Evolutionary conservation across 2,113 vertebrate species (phyloP), one percentile per base, ranked within the genome.

Genomic region (Takifugu flavidus): DNA sequence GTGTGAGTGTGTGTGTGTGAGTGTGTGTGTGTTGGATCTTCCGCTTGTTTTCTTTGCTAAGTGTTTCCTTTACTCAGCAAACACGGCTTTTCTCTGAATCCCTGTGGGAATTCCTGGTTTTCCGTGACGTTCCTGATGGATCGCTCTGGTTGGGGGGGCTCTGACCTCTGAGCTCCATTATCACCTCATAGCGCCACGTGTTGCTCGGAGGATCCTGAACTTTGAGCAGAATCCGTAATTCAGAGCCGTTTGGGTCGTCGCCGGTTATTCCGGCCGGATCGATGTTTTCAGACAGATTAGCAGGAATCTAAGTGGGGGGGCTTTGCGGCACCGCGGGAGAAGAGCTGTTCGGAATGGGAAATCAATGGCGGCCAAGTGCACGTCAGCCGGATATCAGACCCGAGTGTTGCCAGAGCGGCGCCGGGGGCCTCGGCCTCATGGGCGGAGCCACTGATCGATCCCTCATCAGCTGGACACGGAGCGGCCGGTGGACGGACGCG

Each of bases 291-390:
- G 66, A 75, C 53, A 56, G 59, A 67, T 79, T 69, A 69, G 56
- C 27, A 56, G 46, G 26, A 26, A 46, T 26, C 13, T 49, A 28
- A 51, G 65, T 59, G 65, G 55, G 72, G 54, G 59, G 66, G 64
- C 59, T 67, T 70, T 54, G 53, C 66, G 34, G 52, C 29, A 56
- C 47, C 28, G 12, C 15, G 11, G 34, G 59, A 71, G 43, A 50
- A 28, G 25, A 7, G 29, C 44, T 11, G 73, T n/a, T 13, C 5
- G 54, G 76, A 76, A 82, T 64, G 62, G 67, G 56, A 82, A 79
- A 87, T 87, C 82, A 71, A 87, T 89, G 71, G 54, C 49, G 58
- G 59, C 53, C 69, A 63, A 77, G 72, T 75, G 80, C 67, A 84
- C 70, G 74, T 83, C 55, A 79, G 71, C 72, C 62, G 61, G 76